phyloP scores from a whole-genome alignment of 2,113 vertebrate genomes.

The Epinephelus fuscoguttatus region DNA sequence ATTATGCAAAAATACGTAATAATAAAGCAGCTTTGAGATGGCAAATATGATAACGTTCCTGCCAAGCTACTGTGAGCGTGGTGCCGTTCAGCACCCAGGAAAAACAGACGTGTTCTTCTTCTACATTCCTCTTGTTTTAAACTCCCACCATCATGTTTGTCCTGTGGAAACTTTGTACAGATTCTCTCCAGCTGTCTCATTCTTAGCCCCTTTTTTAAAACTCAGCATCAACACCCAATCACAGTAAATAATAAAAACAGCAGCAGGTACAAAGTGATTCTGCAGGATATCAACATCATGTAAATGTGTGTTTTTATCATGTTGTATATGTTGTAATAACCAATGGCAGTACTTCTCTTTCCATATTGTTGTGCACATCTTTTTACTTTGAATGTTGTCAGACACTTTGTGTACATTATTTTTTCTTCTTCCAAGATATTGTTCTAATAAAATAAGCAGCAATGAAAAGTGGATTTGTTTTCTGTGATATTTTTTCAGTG shows the following conservation, averaged over 20 bases:
- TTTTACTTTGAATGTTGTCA: constrained; percentile 88
- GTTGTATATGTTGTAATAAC: constrained; percentile 69
- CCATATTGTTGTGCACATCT: constrained; percentile 88
- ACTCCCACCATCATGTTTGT: not conserved
- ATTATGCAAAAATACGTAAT: constrained; percentile 43
- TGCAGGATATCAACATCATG: constrained; percentile 39
- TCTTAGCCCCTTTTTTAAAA: not conserved
- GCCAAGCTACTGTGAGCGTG: constrained; percentile 34
- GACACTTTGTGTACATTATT: constrained; percentile 87
- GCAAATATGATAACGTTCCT: constrained; percentile 17
- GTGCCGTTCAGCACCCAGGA: constrained; percentile 17
- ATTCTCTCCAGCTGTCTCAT: not conserved
- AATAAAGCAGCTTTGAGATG: constrained; percentile 38
- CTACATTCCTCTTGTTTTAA: constrained; percentile 37
- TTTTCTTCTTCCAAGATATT: constrained; percentile 89
- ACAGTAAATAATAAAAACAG: constrained; percentile 13
- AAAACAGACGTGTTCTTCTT: constrained; percentile 16
- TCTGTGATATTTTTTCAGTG: not conserved
- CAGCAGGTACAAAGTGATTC: constrained; percentile 35
- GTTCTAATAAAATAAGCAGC: constrained; percentile 91
- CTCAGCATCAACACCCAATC: not conserved
- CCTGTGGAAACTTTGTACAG: constrained; percentile 41
- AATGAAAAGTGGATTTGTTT: constrained; percentile 20
- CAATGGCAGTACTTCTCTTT: constrained; percentile 85
- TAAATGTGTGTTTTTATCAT: constrained; percentile 61